Evolutionary conservation across 2,113 vertebrate species (phyloP).

Genomic region (Hippoglossus stenolepis): DNA sequence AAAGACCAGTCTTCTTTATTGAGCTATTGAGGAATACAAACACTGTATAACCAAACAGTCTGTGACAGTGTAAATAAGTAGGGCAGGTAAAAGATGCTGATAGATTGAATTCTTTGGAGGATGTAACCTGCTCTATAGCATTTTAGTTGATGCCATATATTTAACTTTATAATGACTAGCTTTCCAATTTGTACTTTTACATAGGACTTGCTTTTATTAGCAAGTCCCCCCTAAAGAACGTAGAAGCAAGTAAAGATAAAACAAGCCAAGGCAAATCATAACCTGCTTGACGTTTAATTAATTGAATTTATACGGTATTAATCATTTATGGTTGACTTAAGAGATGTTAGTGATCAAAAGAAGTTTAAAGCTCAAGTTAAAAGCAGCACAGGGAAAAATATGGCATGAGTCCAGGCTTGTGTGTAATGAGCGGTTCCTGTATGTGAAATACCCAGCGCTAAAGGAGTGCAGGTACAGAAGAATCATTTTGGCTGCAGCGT

Average conservation of each 20-base stretch:
- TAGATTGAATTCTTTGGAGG: conserved; percentile 58
- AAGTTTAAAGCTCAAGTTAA: conserved; percentile 4
- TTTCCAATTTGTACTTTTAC: conserved; percentile 40
- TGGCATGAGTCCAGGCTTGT: neutral
- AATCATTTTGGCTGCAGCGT: conserved; percentile 12
- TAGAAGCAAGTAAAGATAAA: too few relatives aligned
- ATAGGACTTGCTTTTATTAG: conserved; percentile 12
- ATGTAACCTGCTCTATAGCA: conserved; percentile 9
- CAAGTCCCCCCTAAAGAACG: neutral
- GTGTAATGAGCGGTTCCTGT: neutral
- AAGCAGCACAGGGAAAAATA: neutral
- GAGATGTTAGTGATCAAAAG: conserved; percentile 1
- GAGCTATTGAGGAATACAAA: conserved; percentile 17
- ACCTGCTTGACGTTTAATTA: neutral
- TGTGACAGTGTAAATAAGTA: conserved; percentile 54
- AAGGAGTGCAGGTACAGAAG: conserved; percentile 16
- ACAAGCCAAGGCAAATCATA: neutral
- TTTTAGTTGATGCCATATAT: conserved; percentile 19
- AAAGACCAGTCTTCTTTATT: conserved; percentile 24
- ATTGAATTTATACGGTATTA: neutral
- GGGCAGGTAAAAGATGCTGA: conserved; percentile 34
- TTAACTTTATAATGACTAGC: conserved; percentile 37
- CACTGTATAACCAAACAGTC: conserved; percentile 27
- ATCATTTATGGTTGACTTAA: neutral
- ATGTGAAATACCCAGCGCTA: conserved; percentile 10